phyloP scores from a whole-genome alignment of 2,888 invertebrate genomes.

The Drosophila testacea region DNA sequence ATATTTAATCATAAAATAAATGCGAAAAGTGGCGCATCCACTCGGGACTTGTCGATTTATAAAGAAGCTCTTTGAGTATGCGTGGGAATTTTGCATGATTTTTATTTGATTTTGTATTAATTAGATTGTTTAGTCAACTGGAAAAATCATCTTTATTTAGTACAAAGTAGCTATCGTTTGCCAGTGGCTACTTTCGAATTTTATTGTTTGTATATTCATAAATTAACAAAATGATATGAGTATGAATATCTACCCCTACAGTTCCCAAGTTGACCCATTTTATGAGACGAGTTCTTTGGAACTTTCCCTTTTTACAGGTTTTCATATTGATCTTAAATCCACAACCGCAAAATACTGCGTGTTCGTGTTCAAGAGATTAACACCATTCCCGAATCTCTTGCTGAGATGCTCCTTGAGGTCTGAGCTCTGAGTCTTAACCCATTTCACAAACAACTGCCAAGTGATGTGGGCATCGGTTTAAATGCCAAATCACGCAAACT shows the following conservation, averaged over 20 bases:
- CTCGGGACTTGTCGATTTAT: conserved; percentile 41
- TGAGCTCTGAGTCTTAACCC: conserved; percentile 31
- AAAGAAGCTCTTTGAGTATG: conserved; percentile 58
- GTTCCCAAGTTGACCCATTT: conserved; percentile 38
- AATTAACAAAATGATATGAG: conserved; percentile 9
- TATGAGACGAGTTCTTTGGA: neutral
- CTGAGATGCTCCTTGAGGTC: neutral
- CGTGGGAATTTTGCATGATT: conserved; percentile 65
- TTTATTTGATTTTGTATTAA: conserved; percentile 53
- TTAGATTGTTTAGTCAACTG: conserved; percentile 47
- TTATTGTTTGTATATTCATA: neutral
- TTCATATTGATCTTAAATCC: conserved; percentile 8
- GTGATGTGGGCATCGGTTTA: conserved; percentile 35
- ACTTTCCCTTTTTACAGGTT: conserved; percentile 52
- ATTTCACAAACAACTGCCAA: conserved; percentile 54
- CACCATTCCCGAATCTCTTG: conserved; percentile 38
- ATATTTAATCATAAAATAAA: conserved; percentile 74
- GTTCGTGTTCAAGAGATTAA: conserved; percentile 51
- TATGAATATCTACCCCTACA: conserved; percentile 11
- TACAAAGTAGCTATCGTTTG: neutral
- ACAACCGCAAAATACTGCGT: conserved; percentile 46
- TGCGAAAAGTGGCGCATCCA: conserved; percentile 49
- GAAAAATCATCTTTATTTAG: conserved; percentile 40
- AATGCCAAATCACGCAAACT: conserved; percentile 62
- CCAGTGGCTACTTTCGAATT: conserved; percentile 5